A percentile compares a stretch with the other conserved stretches of the same genome.
Conservation (phyloP, 2,113 vertebrate genomes). For the Smithornis capensis region DNA sequence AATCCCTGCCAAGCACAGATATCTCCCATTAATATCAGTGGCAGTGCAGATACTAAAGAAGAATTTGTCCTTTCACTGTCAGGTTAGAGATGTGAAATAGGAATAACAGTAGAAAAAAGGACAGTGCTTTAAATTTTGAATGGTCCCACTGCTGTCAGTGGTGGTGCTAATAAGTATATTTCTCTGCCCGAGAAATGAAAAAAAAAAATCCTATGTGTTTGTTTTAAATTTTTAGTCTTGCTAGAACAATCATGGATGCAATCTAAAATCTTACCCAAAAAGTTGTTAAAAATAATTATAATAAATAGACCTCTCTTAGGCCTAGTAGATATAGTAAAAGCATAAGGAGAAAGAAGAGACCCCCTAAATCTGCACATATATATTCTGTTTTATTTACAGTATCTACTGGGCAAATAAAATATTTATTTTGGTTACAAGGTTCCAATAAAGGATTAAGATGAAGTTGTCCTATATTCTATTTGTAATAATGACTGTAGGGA, state of each 20-base stretch:
- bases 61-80: neutral
- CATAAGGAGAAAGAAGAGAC: neutral
- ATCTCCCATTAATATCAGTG: neutral
- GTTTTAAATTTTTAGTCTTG: neutral
- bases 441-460: neutral
- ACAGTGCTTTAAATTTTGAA: neutral
- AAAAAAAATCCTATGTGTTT: neutral
- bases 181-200: neutral
- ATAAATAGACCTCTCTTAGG: neutral
- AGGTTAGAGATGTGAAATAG: neutral
- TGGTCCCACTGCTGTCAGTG: neutral
- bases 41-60: neutral
- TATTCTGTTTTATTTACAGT: neutral
- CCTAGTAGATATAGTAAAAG: neutral
- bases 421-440: neutral
- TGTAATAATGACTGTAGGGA: neutral
- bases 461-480: neutral
- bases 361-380: neutral
- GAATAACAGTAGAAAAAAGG: neutral
- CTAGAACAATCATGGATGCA: neutral
- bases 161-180: neutral
- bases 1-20: neutral
- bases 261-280: neutral
- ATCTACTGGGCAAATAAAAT: neutral
- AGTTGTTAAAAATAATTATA: neutral